Conservation (phyloP, 1,140 invertebrate genomes). For the Conopomorpha cramerella region DNA sequence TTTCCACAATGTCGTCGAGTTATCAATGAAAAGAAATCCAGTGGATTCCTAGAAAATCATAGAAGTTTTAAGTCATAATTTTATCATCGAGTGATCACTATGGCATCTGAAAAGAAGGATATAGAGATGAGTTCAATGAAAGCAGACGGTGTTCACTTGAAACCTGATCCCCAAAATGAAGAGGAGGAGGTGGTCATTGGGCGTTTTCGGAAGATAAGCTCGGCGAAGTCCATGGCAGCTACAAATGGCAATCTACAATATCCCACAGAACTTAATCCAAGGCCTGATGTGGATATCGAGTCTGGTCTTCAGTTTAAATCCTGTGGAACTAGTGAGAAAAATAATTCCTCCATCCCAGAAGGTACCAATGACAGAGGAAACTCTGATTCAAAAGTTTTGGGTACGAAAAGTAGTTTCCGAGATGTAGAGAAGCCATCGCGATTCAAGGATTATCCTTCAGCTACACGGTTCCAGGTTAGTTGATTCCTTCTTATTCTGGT, state of each 20-base stretch:
- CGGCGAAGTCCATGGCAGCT: slow-evolving; percentile 57
- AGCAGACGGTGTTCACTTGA: slow-evolving; percentile 9
- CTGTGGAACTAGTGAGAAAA: slow-evolving; percentile 18
- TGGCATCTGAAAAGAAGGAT: slow-evolving; percentile 38
- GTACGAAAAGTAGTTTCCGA: slow-evolving; percentile 65
- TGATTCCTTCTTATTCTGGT: too few relatives aligned
- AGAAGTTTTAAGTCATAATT: too few relatives aligned
- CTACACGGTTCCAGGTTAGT: slow-evolving; percentile 64
- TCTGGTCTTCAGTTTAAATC: slow-evolving; percentile 36
- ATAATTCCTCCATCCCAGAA: slow-evolving; percentile 13
- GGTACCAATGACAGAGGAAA: too few relatives aligned
- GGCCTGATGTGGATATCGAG: slow-evolving; percentile 32
- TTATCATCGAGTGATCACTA: too few relatives aligned
- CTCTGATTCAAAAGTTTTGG: slow-evolving; percentile 18
- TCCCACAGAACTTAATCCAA: slow-evolving; percentile 24
- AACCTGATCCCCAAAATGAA: slow-evolving; percentile 19
- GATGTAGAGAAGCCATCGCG: slow-evolving; percentile 64
- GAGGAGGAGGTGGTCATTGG: slow-evolving; percentile 57
- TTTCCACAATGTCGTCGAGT: too few relatives aligned
- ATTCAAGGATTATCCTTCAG: slow-evolving; percentile 62
- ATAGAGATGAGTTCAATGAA: slow-evolving; percentile 46
- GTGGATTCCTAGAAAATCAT: too few relatives aligned
- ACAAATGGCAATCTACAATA: slow-evolving; percentile 53
- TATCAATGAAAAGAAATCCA: too few relatives aligned
- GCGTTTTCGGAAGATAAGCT: slow-evolving; percentile 55